Evolutionary conservation across 2,888 invertebrate species (phyloP).

Genomic region (Didymodactylos carnosus): DNA sequence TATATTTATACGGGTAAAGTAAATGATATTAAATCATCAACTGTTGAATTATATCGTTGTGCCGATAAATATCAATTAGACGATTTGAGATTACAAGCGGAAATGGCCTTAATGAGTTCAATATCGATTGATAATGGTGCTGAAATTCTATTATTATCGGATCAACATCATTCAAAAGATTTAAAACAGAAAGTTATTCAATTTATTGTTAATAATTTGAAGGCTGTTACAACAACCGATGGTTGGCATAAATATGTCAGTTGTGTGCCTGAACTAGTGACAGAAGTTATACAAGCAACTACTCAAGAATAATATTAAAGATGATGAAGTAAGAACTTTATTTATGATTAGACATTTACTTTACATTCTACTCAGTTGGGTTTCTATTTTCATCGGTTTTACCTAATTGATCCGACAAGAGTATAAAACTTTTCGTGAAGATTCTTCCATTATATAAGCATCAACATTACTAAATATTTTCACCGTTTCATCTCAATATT

Average conservation of each 20-base stretch:
- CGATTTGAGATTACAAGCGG: not conserved
- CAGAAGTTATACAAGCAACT: not conserved
- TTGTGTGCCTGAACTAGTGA: not conserved
- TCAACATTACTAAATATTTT: no score
- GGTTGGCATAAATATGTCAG: not conserved
- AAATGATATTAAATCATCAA: not conserved
- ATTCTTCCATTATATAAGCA: no score
- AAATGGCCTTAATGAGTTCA: not conserved
- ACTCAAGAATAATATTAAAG: not conserved
- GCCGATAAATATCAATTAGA: constrained; percentile 13
- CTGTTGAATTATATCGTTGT: constrained; percentile 11
- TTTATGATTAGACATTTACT: no score
- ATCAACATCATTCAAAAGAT: not conserved
- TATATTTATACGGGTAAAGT: constrained; percentile 14
- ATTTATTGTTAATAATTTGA: not conserved
- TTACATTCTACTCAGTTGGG: no score
- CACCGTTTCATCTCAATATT: no score
- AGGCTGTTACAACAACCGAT: not conserved
- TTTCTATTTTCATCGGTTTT: not conserved
- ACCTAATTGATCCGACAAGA: no score
- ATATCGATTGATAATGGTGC: not conserved
- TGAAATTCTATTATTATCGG: not conserved
- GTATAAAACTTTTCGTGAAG: no score
- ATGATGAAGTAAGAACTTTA: no score
- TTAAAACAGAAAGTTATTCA: not conserved